Base-by-base conservation (phyloP, 1,140 invertebrate species). In the Sinella curviseta region DNA sequence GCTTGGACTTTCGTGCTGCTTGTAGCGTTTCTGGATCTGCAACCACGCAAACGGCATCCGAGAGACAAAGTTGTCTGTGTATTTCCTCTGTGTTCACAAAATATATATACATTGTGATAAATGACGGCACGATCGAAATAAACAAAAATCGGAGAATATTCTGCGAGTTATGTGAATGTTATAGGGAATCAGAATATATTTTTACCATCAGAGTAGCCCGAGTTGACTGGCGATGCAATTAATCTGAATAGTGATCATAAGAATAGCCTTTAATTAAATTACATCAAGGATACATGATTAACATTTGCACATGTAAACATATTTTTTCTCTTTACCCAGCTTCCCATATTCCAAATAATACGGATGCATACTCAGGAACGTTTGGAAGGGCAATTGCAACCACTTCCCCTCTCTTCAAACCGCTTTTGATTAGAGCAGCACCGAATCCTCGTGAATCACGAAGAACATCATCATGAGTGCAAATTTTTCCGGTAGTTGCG, bases 401-500 rank as follows among this genome's bases (percentile, higher is more conserved):
- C 12, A 80, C 79, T 34, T 80, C 79, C 16, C 79, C 74, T 24
- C 65, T 30, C 26, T 77, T 70, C 2, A 80, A 77, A 14, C 77
- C 48, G 34, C 34, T 78, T 35, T 73, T 35, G 16, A 82, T 82
- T 1, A 88, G 76, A 14, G 84, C 86, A 79, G 85, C 86, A 16
- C 85, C 87, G 30, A 88, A 85, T 74, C 83, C 82, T 20, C 82
- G 78, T 8, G 81, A 35, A 17, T 79, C 74, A 0, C 76, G 76
- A 28, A 84, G 82, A 0, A 87, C 24, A 74, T 87, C 76, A 20
- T 65, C 77, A 78, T 86, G 88, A 0, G 86, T 88, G 78, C 86
- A 87, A 28, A 83, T 82, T 36, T 85, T 78, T 0, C 87, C 87
- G 0, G 87, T 87, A 8, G 84, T 57, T 36, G 82, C 86, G 75